phyloP scores from a whole-genome alignment of 2,888 invertebrate genomes.

The Selenia dentaria region DNA sequence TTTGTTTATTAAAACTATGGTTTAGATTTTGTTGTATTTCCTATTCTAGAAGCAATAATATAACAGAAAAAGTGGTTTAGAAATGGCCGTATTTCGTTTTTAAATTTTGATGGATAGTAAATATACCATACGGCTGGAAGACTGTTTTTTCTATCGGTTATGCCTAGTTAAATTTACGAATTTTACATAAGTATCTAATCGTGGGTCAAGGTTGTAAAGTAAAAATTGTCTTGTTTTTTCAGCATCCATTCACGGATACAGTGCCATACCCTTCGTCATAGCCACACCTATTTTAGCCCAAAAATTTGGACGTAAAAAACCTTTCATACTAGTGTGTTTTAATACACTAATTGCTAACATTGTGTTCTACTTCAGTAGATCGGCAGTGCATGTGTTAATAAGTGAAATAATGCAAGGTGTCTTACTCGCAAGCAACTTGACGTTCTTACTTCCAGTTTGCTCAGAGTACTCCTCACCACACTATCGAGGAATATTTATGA shows the following conservation, averaged over 20 bases:
- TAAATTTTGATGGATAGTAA: too few relatives aligned
- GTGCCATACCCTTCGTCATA: slow-evolving; percentile 40
- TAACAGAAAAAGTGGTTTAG: too few relatives aligned
- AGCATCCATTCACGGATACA: slow-evolving; percentile 46
- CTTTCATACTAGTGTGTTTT: slow-evolving; percentile 35
- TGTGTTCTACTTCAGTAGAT: slow-evolving; percentile 42
- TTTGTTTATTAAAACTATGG: too few relatives aligned
- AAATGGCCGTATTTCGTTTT: too few relatives aligned
- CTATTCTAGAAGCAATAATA: too few relatives aligned
- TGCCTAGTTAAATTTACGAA: too few relatives aligned
- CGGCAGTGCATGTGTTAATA: slow-evolving; percentile 40
- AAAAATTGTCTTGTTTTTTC: too few relatives aligned
- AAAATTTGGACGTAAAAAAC: slow-evolving; percentile 39
- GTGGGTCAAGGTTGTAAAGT: too few relatives aligned
- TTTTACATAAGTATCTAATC: too few relatives aligned
- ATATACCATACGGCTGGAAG: too few relatives aligned
- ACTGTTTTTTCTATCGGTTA: too few relatives aligned
- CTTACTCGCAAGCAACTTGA: slow-evolving; percentile 37
- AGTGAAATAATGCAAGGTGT: slow-evolving; percentile 47
- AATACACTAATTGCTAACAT: slow-evolving; percentile 32
- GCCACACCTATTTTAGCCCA: slow-evolving; percentile 38
- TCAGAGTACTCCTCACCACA: slow-evolving; percentile 45
- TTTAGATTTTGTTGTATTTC: too few relatives aligned
- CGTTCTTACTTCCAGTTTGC: slow-evolving; percentile 36
- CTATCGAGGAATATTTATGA: slow-evolving; percentile 44